These are phyloP conservation scores for Gymnoscopelus microlampas DNA, from an alignment of 2,797 vertebrate species.

Conservation along the genomic window DNA sequence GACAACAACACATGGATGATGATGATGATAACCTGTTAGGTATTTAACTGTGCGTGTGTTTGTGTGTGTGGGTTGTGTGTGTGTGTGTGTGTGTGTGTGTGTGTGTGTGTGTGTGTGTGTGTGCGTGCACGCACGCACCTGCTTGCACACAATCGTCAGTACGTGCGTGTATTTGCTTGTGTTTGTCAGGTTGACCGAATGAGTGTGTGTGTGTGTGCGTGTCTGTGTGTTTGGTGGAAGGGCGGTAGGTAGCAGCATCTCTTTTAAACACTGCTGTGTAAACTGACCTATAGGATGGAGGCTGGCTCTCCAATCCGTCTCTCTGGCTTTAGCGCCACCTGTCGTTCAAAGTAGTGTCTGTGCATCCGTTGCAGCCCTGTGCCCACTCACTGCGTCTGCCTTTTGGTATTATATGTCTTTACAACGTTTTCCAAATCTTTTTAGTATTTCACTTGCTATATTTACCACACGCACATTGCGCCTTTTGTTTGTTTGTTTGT, in stretches of 20 bases:
- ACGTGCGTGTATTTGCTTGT: background rate
- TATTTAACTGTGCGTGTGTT: background rate
- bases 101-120: constrained; percentile 8
- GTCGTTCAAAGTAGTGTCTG: too few species aligned
- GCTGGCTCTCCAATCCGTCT: constrained; percentile 64
- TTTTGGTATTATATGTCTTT: too few species aligned
- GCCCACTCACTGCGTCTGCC: too few species aligned
- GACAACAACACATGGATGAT: background rate
- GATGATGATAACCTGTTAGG: background rate
- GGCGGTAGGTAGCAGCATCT: too few species aligned
- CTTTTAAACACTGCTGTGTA: constrained; percentile 4
- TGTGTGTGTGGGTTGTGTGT: constrained; percentile 9
- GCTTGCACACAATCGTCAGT: background rate
- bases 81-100: constrained; percentile 9
- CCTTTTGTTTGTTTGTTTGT: background rate
- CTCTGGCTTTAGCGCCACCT: constrained; percentile 49
- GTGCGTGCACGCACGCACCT: background rate
- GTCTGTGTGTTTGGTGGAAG: constrained; percentile 1
- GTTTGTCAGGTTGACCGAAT: background rate
- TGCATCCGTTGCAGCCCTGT: too few species aligned
- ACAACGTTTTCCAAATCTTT: too few species aligned
- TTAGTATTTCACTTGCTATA: background rate
- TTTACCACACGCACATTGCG: background rate
- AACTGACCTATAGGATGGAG: constrained; percentile 45
- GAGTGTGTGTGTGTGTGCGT: constrained; percentile 8